Percentiles rank a stretch among this genome's conserved stretches.
Conservation (phyloP, 2,113 vertebrate genomes). For the Myanophis thanlyinensis region DNA sequence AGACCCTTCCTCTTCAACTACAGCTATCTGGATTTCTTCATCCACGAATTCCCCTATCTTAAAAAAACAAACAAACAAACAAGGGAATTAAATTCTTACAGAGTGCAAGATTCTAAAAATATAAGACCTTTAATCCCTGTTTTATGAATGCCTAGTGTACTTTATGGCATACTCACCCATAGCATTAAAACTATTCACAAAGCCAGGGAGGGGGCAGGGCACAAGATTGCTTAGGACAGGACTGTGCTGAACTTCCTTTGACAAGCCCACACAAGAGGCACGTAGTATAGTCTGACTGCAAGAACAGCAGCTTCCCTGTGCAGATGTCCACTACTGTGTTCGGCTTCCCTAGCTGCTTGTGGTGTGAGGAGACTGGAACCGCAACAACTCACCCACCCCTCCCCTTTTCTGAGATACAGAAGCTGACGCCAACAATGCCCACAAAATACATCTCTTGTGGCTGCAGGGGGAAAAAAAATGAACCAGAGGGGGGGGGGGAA, state of each 20-base stretch:
- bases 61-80: neutral
- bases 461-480: neutral
- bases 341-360: neutral
- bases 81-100: neutral
- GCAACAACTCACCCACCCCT: neutral
- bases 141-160: neutral
- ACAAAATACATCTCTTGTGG: constrained; percentile 1
- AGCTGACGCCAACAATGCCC: neutral
- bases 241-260: neutral
- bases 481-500: neutral
- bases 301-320: neutral
- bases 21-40: neutral
- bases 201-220: no score
- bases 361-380: neutral
- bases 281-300: neutral
- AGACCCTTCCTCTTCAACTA: no score
- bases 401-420: neutral
- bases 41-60: neutral
- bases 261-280: neutral
- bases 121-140: neutral
- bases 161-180: neutral
- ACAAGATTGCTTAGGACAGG: neutral
- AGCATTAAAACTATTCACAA: neutral
- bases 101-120: neutral
- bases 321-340: neutral